Percentiles rank a stretch among this genome's conserved stretches.
Conservation (phyloP, 2,888 invertebrate species). For the Rutpela maculata region DNA sequence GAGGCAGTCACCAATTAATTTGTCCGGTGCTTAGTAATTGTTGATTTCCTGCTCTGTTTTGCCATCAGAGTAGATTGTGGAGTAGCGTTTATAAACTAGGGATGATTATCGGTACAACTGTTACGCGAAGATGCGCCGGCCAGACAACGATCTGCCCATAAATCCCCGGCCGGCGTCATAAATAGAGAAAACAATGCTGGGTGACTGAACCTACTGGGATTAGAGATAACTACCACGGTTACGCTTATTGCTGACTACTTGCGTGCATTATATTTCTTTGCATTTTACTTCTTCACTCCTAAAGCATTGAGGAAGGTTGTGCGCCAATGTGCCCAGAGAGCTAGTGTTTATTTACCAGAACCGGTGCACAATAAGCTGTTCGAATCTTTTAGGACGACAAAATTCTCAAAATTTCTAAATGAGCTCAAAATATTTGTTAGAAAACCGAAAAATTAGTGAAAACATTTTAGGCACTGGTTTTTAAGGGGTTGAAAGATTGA, state of each 20-base stretch:
- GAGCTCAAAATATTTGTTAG: too few species aligned
- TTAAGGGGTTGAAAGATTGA: too few species aligned
- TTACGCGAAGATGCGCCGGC: conserved; percentile 63
- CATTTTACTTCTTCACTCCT: neutral
- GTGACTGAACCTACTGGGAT: conserved; percentile 62
- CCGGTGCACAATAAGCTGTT: too few species aligned
- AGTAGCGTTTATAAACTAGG: conserved; percentile 56
- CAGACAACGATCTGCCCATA: conserved; percentile 65
- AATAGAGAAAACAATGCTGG: conserved; percentile 65
- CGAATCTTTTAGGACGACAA: too few species aligned
- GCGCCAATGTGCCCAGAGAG: too few species aligned
- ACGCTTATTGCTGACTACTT: conserved; percentile 27
- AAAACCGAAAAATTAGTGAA: too few species aligned
- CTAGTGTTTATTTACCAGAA: too few species aligned
- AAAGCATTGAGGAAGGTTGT: neutral
- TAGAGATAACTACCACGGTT: conserved; percentile 47
- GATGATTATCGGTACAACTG: conserved; percentile 66
- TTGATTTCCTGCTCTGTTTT: conserved; percentile 67
- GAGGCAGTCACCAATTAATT: conserved; percentile 71
- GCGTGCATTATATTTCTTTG: neutral
- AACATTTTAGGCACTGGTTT: too few species aligned
- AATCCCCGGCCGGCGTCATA: conserved; percentile 63
- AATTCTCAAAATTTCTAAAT: too few species aligned
- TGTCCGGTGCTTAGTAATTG: conserved; percentile 69
- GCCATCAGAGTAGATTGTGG: conserved; percentile 19